Base-by-base conservation (phyloP, 2,888 invertebrate genomes). In the Machimus rusticus region DNA sequence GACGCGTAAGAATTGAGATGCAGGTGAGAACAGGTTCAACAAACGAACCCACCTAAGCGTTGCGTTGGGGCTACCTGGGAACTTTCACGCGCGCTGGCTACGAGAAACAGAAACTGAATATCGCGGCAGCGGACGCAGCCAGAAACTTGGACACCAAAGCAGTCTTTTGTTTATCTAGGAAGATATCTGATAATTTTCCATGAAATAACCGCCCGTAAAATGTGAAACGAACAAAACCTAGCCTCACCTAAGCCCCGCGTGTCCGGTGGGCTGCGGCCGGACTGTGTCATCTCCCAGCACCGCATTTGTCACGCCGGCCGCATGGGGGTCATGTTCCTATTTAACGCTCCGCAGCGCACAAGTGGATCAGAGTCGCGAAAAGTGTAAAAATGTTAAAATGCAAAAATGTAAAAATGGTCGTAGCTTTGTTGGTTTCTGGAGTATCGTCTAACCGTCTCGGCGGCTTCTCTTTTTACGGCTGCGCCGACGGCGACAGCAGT, bases 101-200 rank as follows among this genome's bases (percentile, higher is more conserved):
- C 51, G 9, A 79, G 79, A 79, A 79, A 79, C 55, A 79, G 79
- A 79, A 79, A 79, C 79, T n/a, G 79, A 79, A 79, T 79, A 79
- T 55, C 14, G 51, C 51, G 0, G 28, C 23, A 23, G 28, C 31
- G 16, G 51, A 12, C 46, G 46, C 16, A 8, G 43, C 46, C 16
- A 23, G 28, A 43, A 79, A 16, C 31, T 79, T 79, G 31, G 79
- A 79, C 79, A 79, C 79, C 79, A 79, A 79, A 51, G n/a, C 34
- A 16, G 51, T 31, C 79, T 79, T 79, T 79, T 79, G 79, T 79
- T 79, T 55, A 79, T 79, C 46, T n/a, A n/a, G 8, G 28, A 28
- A 79, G 79, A 79, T 79, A 79, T 79, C 79, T 39, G 19, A 78
- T 39, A 43, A 79, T 46, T 79, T 46, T 46, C 55, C 79, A 16